These are phyloP conservation scores for Silurus lanzhouensis DNA, from an alignment of 2,797 vertebrate species.

Conservation along the genomic window DNA sequence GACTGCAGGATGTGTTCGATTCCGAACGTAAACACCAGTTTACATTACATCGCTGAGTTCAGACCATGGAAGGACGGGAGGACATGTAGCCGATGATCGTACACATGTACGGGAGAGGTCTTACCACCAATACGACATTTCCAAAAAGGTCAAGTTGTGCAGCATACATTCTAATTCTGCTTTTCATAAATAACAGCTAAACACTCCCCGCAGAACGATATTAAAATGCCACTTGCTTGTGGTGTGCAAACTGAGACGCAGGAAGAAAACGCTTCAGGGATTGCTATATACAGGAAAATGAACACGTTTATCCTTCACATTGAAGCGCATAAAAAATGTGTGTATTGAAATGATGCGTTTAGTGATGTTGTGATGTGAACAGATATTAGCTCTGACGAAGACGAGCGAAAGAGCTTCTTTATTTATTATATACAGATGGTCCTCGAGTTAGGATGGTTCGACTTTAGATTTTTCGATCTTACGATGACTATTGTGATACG, in stretches of 20 bases:
- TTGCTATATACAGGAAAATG: no score
- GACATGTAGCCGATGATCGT: constrained; percentile 20
- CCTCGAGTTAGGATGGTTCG: no score
- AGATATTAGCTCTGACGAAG: background rate
- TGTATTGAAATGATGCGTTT: background rate
- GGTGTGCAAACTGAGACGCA: background rate
- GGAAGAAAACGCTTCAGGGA: background rate
- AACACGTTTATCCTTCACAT: background rate
- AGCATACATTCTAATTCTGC: constrained; percentile 14
- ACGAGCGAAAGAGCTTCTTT: background rate
- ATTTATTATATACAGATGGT: no score
- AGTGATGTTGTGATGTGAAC: background rate
- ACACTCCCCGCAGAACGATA: background rate
- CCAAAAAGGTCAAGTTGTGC: constrained; percentile 25
- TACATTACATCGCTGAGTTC: background rate
- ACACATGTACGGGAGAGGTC: constrained; percentile 4
- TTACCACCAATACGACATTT: constrained; percentile 15
- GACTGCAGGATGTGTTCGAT: constrained; percentile 36
- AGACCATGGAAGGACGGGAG: background rate
- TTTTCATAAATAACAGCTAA: background rate
- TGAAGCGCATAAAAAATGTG: background rate
- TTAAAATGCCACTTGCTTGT: background rate
- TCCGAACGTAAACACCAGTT: constrained; percentile 33
- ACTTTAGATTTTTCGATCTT: no score
- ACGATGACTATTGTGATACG: no score